These are phyloP conservation scores for Melolontha melolontha DNA, from an alignment of 2,888 invertebrate genomes.

Conservation along the genomic window DNA sequence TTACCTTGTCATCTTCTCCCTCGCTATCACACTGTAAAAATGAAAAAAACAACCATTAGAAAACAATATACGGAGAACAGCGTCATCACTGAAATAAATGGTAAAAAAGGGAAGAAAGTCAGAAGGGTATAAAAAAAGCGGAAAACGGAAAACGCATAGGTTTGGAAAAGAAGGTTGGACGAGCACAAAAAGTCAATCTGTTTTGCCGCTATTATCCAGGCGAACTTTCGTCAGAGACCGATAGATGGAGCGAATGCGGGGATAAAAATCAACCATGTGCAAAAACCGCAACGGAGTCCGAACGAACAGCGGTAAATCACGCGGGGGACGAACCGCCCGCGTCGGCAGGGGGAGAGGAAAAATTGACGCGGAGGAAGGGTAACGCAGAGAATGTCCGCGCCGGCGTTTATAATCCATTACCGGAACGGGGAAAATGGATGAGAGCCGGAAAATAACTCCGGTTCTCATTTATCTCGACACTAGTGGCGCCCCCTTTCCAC, in stretches of 20 bases:
- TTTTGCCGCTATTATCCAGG: conserved; percentile 47
- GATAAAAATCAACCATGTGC: neutral
- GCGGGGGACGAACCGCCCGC: neutral
- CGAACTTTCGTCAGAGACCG: conserved; percentile 17
- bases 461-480: conserved; percentile 41
- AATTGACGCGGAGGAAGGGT: conserved; percentile 18
- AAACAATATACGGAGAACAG: conserved; percentile 34
- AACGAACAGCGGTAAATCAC: conserved; percentile 26
- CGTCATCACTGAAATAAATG: conserved; percentile 38
- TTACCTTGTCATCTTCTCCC: conserved; percentile 92
- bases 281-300: conserved; percentile 1
- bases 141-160: conserved; percentile 46
- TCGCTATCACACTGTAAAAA: conserved; percentile 91
- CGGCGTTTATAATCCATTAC: conserved; percentile 45
- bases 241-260: conserved; percentile 11
- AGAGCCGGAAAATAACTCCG: conserved; percentile 35
- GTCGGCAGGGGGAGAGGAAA: neutral
- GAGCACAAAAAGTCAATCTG: conserved; percentile 55
- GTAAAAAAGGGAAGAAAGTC: conserved; percentile 47
- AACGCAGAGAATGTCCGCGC: conserved; percentile 40
- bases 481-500: neutral
- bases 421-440: conserved; percentile 26
- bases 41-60: conserved; percentile 64
- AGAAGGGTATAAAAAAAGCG: conserved; percentile 45
- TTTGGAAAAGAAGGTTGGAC: conserved; percentile 5